A percentile compares a stretch with the other conserved stretches of the same genome.
Conservation (phyloP, 2,888 invertebrate genomes). For the Machimus rusticus region DNA sequence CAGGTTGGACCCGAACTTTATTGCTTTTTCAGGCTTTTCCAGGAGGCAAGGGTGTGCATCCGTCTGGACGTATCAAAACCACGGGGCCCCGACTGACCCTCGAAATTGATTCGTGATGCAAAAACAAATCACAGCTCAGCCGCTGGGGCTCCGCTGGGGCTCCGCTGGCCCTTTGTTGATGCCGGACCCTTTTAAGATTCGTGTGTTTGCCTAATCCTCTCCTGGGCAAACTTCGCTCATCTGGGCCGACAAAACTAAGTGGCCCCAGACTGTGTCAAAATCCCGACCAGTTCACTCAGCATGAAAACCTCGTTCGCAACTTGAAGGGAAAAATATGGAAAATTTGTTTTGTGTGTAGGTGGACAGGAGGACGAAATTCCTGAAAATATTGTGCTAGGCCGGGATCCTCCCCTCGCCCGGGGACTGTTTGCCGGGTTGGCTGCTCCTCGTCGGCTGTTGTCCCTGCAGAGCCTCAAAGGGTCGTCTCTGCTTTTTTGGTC, state of each 20-base stretch:
- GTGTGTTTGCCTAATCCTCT: not conserved
- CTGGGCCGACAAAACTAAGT: not conserved
- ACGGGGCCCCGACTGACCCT: not conserved
- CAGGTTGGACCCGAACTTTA: not conserved
- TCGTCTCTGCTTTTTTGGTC: not conserved
- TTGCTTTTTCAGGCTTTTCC: not conserved
- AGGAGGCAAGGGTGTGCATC: not conserved
- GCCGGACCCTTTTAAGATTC: not conserved
- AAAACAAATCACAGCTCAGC: not conserved
- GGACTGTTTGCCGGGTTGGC: not conserved
- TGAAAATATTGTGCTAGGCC: constrained; percentile 10
- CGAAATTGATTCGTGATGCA: constrained; percentile 6
- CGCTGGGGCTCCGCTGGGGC: not conserved
- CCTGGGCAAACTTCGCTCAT: not conserved
- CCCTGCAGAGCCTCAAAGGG: not conserved
- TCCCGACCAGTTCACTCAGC: not conserved
- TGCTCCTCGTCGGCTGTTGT: not conserved
- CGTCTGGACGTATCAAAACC: not conserved
- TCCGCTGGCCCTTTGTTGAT: not conserved
- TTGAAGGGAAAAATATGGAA: constrained; percentile 16
- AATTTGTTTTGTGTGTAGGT: not conserved
- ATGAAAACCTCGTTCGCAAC: not conserved
- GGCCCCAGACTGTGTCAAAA: not conserved
- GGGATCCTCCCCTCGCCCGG: not conserved
- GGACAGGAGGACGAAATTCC: not conserved